Base-by-base conservation (phyloP, 1,140 invertebrate genomes). In the Sminthurinus signatus region DNA sequence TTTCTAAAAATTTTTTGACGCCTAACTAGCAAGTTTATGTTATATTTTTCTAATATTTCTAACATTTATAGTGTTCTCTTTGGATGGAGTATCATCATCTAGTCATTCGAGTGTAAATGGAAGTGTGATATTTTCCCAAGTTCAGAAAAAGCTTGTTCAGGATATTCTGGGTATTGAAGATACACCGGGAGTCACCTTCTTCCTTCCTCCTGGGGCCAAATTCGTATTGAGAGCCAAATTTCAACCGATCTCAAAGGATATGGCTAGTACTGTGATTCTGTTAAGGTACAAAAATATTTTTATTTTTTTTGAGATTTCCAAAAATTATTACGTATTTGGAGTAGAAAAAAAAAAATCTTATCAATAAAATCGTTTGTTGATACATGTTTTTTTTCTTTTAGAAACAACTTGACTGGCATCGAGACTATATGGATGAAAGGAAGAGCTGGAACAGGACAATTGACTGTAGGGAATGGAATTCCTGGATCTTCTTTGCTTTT, bases 371-470 rank as follows among this genome's bases (percentile, higher is more conserved):
- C n/a, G n/a, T n/a, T n/a, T n/a, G n/a, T n/a, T n/a, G n/a, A n/a
- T n/a, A n/a, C n/a, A 10, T n/a, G 8, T 39, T 14, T 21, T 44
- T 19, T 50, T 39, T 61, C 48, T 17, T 32, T 74, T 69, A 88
- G 93, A 72, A 98, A 96, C 76, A 98, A 98, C 77, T 80, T 98
- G 69, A 98, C 94, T 0, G 85, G 93, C 50, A 78, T 97, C 69
- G 94, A 98, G 78, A 84, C 86, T 17, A 77, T 96, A 15, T 83
- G 86, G 68, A 74, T 98, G 29, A 84, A 83, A 51, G 93, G 92
- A 0, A 82, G 87, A 71, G 92, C 91, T 15, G 89, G 88, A 1
- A 76, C 85, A 67, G 90, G 92, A 12, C 85, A 90, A 75, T 88
- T 98, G 75, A 88, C 89, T 73, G 88, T 98, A 73, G 93, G 88